These are phyloP conservation scores for Hypsibius dujardini DNA, from an alignment of 1,140 invertebrate species.

Conservation along the genomic window DNA sequence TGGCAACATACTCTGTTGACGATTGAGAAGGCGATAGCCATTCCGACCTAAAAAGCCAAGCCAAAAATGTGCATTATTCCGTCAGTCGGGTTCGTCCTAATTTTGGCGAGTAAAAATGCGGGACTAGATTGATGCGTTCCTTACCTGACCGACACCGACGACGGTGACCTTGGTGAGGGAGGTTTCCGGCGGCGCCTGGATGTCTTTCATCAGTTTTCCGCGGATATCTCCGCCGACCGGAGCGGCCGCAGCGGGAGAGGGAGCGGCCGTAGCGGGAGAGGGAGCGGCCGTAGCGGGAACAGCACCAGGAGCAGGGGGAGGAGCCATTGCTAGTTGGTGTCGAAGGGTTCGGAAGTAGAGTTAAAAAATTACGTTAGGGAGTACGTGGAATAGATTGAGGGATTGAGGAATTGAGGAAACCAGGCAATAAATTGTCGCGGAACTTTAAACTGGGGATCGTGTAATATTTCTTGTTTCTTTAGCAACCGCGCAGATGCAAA, in stretches of 20 bases:
- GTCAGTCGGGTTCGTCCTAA: background rate
- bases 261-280: too few relatives aligned
- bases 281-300: too few relatives aligned
- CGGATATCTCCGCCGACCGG: background rate
- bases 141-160: conserved; percentile 58
- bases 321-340: too few relatives aligned
- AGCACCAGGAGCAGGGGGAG: too few relatives aligned
- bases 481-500: too few relatives aligned
- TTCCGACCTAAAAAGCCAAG: conserved; percentile 44
- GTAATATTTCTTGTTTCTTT: too few relatives aligned
- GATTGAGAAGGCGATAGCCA: conserved; percentile 75
- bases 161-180: conserved; percentile 50
- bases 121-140: background rate
- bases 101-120: background rate
- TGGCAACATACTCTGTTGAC: conserved; percentile 49
- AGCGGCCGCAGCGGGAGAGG: background rate
- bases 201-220: conserved; percentile 19
- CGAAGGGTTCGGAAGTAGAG: too few relatives aligned
- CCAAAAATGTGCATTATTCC: background rate
- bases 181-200: conserved; percentile 8
- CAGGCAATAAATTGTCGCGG: too few relatives aligned
- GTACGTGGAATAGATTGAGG: too few relatives aligned
- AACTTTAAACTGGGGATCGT: too few relatives aligned
- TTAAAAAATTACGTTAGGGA: too few relatives aligned
- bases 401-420: too few relatives aligned